A percentile compares a stretch with the other conserved stretches of the same genome.
Conservation (phyloP, 2,888 invertebrate genomes). For the Eudasyphora cyanicolor region DNA sequence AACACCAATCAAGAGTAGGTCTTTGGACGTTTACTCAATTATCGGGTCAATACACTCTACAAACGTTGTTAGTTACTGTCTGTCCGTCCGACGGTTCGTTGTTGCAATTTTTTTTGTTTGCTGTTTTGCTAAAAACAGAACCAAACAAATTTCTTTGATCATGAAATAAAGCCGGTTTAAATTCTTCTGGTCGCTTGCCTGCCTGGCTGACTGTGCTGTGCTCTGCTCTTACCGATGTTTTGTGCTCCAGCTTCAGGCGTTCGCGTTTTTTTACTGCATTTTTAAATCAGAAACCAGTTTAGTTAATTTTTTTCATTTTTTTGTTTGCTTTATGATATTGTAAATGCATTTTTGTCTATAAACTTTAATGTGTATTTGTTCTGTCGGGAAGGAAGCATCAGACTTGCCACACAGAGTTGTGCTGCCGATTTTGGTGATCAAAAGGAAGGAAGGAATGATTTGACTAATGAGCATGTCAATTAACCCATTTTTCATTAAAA, state of each 20-base stretch:
- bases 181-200: constrained; percentile 44
- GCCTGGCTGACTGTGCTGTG: background rate
- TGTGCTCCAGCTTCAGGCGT: constrained; percentile 13
- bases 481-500: background rate
- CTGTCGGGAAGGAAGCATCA: background rate
- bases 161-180: constrained; percentile 62
- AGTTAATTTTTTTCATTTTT: background rate
- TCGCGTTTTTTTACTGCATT: background rate
- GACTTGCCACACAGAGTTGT: background rate
- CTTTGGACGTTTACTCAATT: constrained; percentile 18
- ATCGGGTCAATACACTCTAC: constrained; percentile 20
- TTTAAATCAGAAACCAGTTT: background rate
- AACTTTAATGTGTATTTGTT: background rate
- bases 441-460: background rate
- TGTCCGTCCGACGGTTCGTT: background rate
- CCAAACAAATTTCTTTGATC: constrained; percentile 58
- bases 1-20: background rate
- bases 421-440: background rate
- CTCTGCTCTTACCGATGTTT: background rate
- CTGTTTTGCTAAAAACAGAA: background rate
- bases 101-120: constrained; percentile 5
- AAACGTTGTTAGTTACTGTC: background rate
- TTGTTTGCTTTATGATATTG: background rate
- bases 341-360: constrained; percentile 2
- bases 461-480: background rate